Percentiles rank a stretch among this genome's conserved stretches.
phyloP scores from a whole-genome alignment of 2,113 vertebrate genomes.

The Nothobranchius furzeri region DNA sequence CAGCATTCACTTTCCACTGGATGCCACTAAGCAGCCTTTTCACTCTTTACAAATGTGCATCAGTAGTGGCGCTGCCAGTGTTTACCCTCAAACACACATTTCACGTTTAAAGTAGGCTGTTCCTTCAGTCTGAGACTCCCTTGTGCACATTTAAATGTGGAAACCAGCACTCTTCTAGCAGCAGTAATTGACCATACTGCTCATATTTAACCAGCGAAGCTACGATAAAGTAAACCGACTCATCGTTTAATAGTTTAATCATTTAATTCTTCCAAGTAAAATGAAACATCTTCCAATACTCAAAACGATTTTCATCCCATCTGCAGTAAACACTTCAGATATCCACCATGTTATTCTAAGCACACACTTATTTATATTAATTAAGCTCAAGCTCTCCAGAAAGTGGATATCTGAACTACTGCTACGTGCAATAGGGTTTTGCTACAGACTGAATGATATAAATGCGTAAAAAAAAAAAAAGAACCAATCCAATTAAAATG shows the following conservation, averaged over 20 bases:
- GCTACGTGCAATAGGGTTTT: too few species aligned
- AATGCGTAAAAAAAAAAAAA: background rate
- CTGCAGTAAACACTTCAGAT: background rate
- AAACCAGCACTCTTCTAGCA: constrained; percentile 10
- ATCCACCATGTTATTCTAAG: background rate
- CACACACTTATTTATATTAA: background rate
- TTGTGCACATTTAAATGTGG: constrained; percentile 7
- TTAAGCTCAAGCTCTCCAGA: background rate
- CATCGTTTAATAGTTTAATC: background rate
- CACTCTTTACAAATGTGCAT: constrained; percentile 55
- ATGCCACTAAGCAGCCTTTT: constrained; percentile 64
- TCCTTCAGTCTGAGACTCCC: constrained; percentile 29
- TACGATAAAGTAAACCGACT: background rate
- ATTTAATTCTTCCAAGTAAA: background rate
- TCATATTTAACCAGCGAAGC: constrained; percentile 15
- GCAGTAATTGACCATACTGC: constrained; percentile 29
- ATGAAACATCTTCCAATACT: background rate
- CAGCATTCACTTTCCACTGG: constrained; percentile 62
- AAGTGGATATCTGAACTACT: background rate
- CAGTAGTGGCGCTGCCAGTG: constrained; percentile 49
- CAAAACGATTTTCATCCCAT: background rate
- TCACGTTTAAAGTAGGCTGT: constrained; percentile 52
- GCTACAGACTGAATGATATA: too few species aligned
- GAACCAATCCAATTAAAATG: background rate
- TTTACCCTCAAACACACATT: constrained; percentile 67